Conservation (phyloP, 2,797 vertebrate genomes). For the Rhinophrynus dorsalis region DNA sequence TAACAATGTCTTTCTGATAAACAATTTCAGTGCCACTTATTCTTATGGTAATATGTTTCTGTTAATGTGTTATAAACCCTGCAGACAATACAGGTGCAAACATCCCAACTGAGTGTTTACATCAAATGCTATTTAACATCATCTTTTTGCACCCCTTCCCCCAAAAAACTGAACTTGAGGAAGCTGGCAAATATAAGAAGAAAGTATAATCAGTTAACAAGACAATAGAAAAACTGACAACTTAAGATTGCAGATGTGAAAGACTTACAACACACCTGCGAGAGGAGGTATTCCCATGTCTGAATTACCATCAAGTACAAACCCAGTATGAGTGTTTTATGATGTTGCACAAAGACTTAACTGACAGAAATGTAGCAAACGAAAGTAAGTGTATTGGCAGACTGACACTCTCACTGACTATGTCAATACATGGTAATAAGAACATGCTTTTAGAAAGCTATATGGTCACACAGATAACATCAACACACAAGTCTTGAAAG, state of each 20-base stretch:
- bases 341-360: not conserved
- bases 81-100: too few relatives aligned
- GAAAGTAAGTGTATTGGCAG: not conserved
- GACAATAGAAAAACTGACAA: not conserved
- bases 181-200: too few relatives aligned
- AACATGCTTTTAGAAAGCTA: not conserved
- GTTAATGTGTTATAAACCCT: too few relatives aligned
- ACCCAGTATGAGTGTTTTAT: not conserved
- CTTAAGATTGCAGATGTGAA: not conserved
- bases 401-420: constrained; percentile 1
- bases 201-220: not conserved
- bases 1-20: too few relatives aligned
- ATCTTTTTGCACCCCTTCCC: too few relatives aligned
- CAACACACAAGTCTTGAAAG: constrained; percentile 11
- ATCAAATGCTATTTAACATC: too few relatives aligned
- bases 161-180: not conserved
- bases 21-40: too few relatives aligned
- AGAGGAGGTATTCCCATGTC: not conserved
- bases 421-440: not conserved
- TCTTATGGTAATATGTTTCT: too few relatives aligned
- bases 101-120: too few relatives aligned
- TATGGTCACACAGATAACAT: not conserved
- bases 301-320: not conserved
- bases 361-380: constrained; percentile 5
- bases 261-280: not conserved